phyloP scores from a whole-genome alignment of 2,113 vertebrate species.

The Rousettus leschenaultii region DNA sequence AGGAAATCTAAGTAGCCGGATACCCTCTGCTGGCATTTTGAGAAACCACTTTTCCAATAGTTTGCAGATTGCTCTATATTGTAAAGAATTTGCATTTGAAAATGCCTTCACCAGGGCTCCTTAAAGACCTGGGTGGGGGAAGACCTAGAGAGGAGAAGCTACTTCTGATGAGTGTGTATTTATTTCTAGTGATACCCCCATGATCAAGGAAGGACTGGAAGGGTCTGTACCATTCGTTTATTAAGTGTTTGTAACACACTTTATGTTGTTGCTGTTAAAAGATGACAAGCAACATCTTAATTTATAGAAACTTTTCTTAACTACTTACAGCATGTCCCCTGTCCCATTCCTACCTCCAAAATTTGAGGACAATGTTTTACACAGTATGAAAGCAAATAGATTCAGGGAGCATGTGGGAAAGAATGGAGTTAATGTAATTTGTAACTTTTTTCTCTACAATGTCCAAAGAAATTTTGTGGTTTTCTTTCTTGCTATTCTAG shows the following conservation, averaged over 20 bases:
- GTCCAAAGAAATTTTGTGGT: conserved; percentile 61
- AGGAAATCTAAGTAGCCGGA: background rate
- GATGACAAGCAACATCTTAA: background rate
- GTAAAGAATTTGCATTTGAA: background rate
- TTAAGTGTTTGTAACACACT: background rate
- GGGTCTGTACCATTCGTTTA: background rate
- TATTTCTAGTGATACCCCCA: background rate
- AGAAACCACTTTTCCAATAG: background rate
- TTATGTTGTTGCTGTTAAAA: background rate
- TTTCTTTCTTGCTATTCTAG: conserved; percentile 63
- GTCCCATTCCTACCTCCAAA: background rate
- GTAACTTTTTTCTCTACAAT: background rate
- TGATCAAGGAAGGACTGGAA: background rate
- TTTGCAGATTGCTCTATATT: background rate
- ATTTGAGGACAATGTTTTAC: background rate
- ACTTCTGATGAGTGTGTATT: background rate
- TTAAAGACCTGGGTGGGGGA: background rate
- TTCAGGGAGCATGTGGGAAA: background rate
- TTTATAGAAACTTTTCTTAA: background rate
- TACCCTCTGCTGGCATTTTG: background rate
- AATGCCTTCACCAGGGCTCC: background rate
- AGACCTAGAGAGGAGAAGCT: background rate
- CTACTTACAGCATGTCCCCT: background rate
- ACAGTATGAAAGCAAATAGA: background rate
- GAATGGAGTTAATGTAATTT: conserved; percentile 4